These are phyloP conservation scores for Eupithecia subumbrata DNA, from an alignment of 2,888 invertebrate species.

Conservation along the genomic window DNA sequence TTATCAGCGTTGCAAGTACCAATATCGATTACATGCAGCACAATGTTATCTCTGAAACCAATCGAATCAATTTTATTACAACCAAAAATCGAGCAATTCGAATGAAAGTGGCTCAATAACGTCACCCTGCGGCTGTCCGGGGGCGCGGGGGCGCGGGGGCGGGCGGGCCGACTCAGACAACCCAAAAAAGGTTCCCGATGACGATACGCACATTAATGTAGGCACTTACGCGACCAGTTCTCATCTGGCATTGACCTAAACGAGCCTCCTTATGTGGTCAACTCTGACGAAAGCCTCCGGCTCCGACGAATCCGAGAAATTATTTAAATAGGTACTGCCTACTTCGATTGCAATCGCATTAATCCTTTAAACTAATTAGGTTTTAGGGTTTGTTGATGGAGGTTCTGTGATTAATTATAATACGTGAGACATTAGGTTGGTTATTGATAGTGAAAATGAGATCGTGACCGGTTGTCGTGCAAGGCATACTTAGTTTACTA, in stretches of 20 bases:
- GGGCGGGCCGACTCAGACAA: slow-evolving; percentile 61
- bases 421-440: slow-evolving; percentile 33
- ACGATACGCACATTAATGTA: slow-evolving; percentile 52
- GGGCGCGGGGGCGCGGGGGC: slow-evolving; percentile 55
- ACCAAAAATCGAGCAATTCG: slow-evolving; percentile 33
- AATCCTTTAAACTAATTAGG: slow-evolving; percentile 27
- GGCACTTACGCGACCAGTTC: slow-evolving; percentile 55
- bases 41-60: slow-evolving; percentile 26
- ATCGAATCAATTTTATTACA: slow-evolving; percentile 26
- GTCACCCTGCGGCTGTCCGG: slow-evolving; percentile 69
- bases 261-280: slow-evolving; percentile 65
- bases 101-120: slow-evolving; percentile 61
- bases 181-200: slow-evolving; percentile 70
- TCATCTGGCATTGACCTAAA: slow-evolving; percentile 73
- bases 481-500: not conserved
- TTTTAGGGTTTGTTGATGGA: slow-evolving; percentile 26
- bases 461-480: slow-evolving; percentile 31
- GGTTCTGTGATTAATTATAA: slow-evolving; percentile 30
- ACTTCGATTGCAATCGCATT: slow-evolving; percentile 32
- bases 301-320: slow-evolving; percentile 48
- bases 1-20: slow-evolving; percentile 28
- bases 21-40: slow-evolving; percentile 26
- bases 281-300: slow-evolving; percentile 65
- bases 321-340: slow-evolving; percentile 23
- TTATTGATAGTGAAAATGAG: slow-evolving; percentile 30